Conservation (phyloP, 2,113 vertebrate genomes). For the Chloropsis cyanopogon region DNA sequence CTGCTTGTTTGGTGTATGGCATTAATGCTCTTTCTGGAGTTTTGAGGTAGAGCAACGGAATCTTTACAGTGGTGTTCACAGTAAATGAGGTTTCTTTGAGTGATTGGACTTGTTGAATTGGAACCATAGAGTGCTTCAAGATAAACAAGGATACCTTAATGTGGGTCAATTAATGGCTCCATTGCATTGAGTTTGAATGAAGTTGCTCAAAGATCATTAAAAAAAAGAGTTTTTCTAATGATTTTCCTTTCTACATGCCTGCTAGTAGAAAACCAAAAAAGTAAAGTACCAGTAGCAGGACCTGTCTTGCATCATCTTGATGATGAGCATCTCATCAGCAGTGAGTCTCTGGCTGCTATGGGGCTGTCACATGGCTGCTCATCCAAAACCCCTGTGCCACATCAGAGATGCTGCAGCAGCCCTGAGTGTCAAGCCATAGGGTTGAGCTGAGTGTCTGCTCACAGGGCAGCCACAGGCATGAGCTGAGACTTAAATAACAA, state of each 20-base stretch:
- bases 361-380: background rate
- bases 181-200: background rate
- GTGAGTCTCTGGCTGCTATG: background rate
- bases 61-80: background rate
- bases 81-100: background rate
- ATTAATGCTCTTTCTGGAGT: background rate
- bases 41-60: background rate
- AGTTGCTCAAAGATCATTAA: background rate
- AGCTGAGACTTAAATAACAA: background rate
- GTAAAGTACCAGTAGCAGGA: background rate
- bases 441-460: background rate
- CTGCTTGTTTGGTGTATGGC: background rate
- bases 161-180: background rate
- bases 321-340: background rate
- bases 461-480: background rate
- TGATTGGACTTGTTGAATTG: background rate
- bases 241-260: background rate
- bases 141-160: background rate
- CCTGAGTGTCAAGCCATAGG: background rate
- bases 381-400: background rate
- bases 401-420: background rate
- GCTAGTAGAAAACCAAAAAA: background rate
- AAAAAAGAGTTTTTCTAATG: background rate
- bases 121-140: background rate
- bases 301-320: background rate